phyloP scores from a whole-genome alignment of 2,797 vertebrate species.

The Myoxocephalus aenaeus region DNA sequence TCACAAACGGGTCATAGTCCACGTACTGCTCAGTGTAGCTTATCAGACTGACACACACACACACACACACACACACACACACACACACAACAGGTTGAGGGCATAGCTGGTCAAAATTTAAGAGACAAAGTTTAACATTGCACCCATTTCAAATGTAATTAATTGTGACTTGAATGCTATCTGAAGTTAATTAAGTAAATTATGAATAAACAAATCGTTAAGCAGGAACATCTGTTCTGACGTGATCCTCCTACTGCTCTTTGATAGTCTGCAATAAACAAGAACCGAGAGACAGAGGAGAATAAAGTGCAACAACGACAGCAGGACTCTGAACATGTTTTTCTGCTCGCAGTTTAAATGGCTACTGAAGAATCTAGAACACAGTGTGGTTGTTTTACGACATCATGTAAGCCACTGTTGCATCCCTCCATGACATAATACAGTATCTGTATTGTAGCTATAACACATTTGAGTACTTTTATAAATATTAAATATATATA shows the following conservation, averaged over 20 bases:
- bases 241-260: constrained; percentile 11
- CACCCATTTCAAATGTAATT: neutral
- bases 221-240: constrained; percentile 20
- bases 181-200: neutral
- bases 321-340: constrained; percentile 4
- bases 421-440: neutral
- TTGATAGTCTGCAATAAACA: constrained; percentile 20
- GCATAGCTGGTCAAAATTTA: neutral
- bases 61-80: neutral
- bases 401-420: neutral
- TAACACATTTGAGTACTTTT: neutral
- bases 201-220: neutral
- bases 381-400: neutral
- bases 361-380: neutral
- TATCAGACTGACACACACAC: constrained; percentile 87
- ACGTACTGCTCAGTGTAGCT: constrained; percentile 94
- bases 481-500: neutral
- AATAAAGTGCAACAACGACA: neutral
- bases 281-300: constrained; percentile 18
- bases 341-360: constrained; percentile 7
- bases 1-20: constrained; percentile 96
- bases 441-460: neutral
- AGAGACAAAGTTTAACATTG: constrained; percentile 6
- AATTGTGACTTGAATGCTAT: neutral
- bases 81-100: neutral